Conservation (phyloP, 2,888 invertebrate species). For the Mongoloraphidia duomilia region DNA sequence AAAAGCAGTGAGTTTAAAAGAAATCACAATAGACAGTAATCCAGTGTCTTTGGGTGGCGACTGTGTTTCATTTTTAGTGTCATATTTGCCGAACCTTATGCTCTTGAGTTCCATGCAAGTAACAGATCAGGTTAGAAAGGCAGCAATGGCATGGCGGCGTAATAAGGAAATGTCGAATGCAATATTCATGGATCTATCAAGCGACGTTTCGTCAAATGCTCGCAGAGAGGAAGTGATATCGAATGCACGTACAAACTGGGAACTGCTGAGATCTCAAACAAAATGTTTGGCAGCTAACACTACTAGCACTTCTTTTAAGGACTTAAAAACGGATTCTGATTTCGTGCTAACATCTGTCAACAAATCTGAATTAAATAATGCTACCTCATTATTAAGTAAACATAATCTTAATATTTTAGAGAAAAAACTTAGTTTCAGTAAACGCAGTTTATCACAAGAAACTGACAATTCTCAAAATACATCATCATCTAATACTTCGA, state of each 20-base stretch:
- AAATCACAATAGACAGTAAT: constrained; percentile 77
- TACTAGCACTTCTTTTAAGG: constrained; percentile 20
- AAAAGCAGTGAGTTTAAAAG: constrained; percentile 60
- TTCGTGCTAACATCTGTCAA: constrained; percentile 27
- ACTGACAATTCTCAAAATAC: constrained; percentile 46
- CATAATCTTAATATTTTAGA: constrained; percentile 23
- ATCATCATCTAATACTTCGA: constrained; percentile 29
- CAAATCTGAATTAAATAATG: constrained; percentile 19
- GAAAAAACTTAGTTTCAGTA: constrained; percentile 37
- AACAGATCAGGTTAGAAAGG: constrained; percentile 60
- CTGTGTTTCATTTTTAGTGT: constrained; percentile 67
- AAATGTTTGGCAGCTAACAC: constrained; percentile 35
- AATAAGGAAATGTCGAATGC: constrained; percentile 61
- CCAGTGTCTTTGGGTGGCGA: constrained; percentile 69
- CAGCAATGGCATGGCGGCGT: constrained; percentile 66
- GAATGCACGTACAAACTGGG: constrained; percentile 79
- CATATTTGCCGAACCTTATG: constrained; percentile 58
- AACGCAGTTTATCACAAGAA: constrained; percentile 42
- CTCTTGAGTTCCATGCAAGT: constrained; percentile 65
- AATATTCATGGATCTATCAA: constrained; percentile 46
- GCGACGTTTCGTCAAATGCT: constrained; percentile 40
- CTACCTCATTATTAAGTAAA: constrained; percentile 14
- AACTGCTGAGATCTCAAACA: constrained; percentile 55
- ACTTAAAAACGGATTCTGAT: constrained; percentile 28
- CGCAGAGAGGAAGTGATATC: constrained; percentile 72